These are phyloP conservation scores for Clistopyga incitator DNA, from an alignment of 2,888 invertebrate species.

Conservation along the genomic window DNA sequence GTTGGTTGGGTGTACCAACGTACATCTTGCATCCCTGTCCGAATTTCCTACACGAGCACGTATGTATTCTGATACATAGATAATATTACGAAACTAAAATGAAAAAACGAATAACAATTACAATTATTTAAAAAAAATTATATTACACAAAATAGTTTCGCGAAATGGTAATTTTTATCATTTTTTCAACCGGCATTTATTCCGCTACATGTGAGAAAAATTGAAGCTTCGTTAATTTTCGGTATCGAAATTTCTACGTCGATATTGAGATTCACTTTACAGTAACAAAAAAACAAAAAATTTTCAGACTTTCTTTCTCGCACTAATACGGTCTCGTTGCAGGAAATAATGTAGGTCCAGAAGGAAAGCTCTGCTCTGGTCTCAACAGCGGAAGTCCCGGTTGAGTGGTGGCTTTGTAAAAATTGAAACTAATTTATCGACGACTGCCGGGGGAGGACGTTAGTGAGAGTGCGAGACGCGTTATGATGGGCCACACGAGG, in stretches of 20 bases:
- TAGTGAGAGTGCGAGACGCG: not conserved
- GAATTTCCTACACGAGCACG: constrained; percentile 13
- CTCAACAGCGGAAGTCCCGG: constrained; percentile 39
- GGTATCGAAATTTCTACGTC: too few relatives aligned
- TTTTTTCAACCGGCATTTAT: too few relatives aligned
- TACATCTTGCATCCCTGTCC: constrained; percentile 52
- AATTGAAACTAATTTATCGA: constrained; percentile 80
- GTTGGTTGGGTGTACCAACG: constrained; percentile 45
- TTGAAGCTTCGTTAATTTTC: too few relatives aligned
- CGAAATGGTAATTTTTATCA: too few relatives aligned
- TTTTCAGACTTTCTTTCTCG: not conserved
- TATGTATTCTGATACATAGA: constrained; percentile 8
- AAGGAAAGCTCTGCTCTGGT: not conserved
- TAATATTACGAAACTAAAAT: too few relatives aligned
- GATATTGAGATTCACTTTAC: too few relatives aligned
- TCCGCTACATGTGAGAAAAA: too few relatives aligned
- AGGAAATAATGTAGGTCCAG: constrained; percentile 50
- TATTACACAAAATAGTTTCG: too few relatives aligned
- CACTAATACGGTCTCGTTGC: constrained; percentile 13
- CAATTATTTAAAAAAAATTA: not conserved
- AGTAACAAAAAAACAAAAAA: too few relatives aligned
- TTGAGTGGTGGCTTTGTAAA: constrained; percentile 62
- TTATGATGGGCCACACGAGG: constrained; percentile 32
- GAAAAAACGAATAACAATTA: not conserved
- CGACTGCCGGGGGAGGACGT: constrained; percentile 58